Evolutionary conservation across 2,888 invertebrate genomes (phyloP).

Genomic region (Villa cingulata): DNA sequence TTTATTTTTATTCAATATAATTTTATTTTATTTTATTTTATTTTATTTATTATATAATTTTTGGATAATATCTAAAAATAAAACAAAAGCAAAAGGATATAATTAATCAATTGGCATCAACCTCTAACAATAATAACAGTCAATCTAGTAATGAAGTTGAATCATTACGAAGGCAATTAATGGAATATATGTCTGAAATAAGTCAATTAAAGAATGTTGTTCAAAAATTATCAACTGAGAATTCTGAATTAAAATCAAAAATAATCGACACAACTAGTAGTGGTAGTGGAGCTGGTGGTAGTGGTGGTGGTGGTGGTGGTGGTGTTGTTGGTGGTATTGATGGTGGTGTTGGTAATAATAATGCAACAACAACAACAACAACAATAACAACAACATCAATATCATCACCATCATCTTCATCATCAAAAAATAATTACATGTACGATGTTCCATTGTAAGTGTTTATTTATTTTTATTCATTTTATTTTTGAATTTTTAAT

Average conservation of each 20-base stretch:
- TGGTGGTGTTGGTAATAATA: too few species aligned
- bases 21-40: neutral
- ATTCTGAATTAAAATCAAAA: conserved; percentile 55
- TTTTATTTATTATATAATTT: neutral
- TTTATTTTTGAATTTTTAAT: conserved; percentile 11
- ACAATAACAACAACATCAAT: too few species aligned
- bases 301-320: too few species aligned
- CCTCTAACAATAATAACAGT: neutral
- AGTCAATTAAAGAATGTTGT: conserved; percentile 43
- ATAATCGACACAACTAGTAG: conserved; percentile 20
- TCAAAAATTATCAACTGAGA: conserved; percentile 65
- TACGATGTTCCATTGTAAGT: conserved; percentile 35
- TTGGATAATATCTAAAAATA: too few species aligned
- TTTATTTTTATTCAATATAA: neutral
- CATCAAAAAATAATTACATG: conserved; percentile 23
- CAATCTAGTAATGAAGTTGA: conserved; percentile 27
- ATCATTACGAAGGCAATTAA: conserved; percentile 31
- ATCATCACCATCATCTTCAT: too few species aligned
- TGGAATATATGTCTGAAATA: conserved; percentile 32
- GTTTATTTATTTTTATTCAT: conserved; percentile 10
- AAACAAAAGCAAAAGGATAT: neutral
- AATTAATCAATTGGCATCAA: neutral
- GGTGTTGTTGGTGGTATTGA: too few species aligned
- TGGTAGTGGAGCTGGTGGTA: too few species aligned
- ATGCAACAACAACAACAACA: too few species aligned